Percentiles rank a stretch among this genome's conserved stretches.
These are phyloP conservation scores for Smithornis capensis DNA, from an alignment of 2,113 vertebrate genomes.

Conservation along the genomic window DNA sequence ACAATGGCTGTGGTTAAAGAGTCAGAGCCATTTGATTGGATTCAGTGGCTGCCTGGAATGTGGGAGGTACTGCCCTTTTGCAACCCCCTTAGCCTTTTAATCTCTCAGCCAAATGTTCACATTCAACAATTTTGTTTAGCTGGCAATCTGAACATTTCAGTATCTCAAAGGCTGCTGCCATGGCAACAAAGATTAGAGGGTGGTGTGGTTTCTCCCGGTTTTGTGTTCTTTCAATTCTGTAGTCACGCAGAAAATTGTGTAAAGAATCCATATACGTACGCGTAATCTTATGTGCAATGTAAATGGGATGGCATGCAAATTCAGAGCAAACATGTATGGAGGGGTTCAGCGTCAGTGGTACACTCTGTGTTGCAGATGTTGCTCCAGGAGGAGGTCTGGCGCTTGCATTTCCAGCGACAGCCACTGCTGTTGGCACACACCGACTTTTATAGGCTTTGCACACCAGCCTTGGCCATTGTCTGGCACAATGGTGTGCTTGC, in stretches of 20 bases:
- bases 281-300: constrained; percentile 16
- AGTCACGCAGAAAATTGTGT: constrained; percentile 69
- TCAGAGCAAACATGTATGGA: constrained; percentile 30
- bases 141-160: constrained; percentile 85
- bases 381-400: background rate
- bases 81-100: constrained; percentile 87
- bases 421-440: constrained; percentile 39
- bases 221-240: constrained; percentile 71
- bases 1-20: constrained; percentile 85
- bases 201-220: constrained; percentile 75
- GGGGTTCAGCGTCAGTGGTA: background rate
- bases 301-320: constrained; percentile 40
- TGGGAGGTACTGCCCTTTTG: constrained; percentile 84
- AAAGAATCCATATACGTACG: constrained; percentile 55
- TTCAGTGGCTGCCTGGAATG: constrained; percentile 85
- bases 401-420: background rate
- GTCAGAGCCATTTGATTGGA: constrained; percentile 85
- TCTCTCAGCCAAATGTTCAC: constrained; percentile 88
- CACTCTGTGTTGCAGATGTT: background rate
- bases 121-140: constrained; percentile 91
- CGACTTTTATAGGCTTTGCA: background rate
- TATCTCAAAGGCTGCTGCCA: constrained; percentile 85
- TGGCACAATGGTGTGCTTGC: constrained; percentile 14
- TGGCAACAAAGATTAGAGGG: constrained; percentile 84
- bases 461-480: constrained; percentile 39